Evolutionary conservation across 2,888 invertebrate genomes (phyloP), one percentile per base, ranked within the genome.

Genomic region (Cryptus viduatorius): DNA sequence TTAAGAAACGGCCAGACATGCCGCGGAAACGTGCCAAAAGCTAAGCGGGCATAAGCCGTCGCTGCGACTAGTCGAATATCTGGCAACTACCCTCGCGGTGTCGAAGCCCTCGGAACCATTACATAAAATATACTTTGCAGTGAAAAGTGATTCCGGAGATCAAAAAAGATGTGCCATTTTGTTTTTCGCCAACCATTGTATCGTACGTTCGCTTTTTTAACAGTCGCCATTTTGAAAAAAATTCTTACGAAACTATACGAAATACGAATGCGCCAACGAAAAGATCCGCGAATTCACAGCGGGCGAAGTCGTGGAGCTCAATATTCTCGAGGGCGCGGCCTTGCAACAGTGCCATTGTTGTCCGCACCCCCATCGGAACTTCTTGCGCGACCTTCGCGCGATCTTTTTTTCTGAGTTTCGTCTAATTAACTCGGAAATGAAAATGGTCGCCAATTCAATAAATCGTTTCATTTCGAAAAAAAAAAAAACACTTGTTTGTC

Each of bases 21-120:
- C 42, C 37, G 19, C 71, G 19, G 37, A 1, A 56, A 31, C 71
- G 71, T 71, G 53, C 42, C 71, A 71, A 69, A 48, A 16, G 31
- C 31, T n/a, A 31, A n/a, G 10, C 29, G 69, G 5, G 10, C 50
- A 12, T 4, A 50, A 50, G 48, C 29, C 29, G 2, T 16, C 53
- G 8, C n/a, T 29, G 48, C 37, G 29, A 5, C 16, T 16, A 31
- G 7, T 68, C 29, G n/a, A n/a, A n/a, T n/a, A n/a, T n/a, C n/a
- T n/a, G n/a, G n/a, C n/a, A n/a, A n/a, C n/a, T n/a, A n/a, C n/a
- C n/a, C n/a, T n/a, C n/a, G n/a, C n/a, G n/a, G n/a, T n/a, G n/a
- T n/a, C n/a, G n/a, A n/a, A n/a, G n/a, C n/a, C n/a, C n/a, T n/a
- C 16, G 53, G 19, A 16, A 8, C 53, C 53, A 53, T 16, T 16